Percentiles rank a stretch among this genome's conserved stretches.
These are phyloP conservation scores for Sinohyriopsis cumingii DNA, from an alignment of 2,888 invertebrate species.

Conservation along the genomic window DNA sequence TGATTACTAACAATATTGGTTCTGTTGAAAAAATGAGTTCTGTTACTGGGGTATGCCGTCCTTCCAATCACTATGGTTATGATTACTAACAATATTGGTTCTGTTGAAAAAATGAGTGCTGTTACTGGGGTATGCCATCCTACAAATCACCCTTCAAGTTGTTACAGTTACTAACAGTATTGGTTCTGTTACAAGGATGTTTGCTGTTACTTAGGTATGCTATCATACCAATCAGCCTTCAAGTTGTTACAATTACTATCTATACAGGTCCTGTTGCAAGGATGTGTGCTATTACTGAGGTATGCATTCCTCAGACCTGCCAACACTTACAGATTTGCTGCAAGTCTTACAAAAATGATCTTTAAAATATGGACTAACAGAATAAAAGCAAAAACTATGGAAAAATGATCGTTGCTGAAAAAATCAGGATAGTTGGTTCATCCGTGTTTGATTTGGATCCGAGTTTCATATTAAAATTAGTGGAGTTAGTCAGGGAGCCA, in stretches of 20 bases:
- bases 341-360: too few species aligned
- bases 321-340: too few species aligned
- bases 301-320: conserved; percentile 24
- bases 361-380: too few species aligned
- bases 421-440: too few species aligned
- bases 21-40: conserved; percentile 98
- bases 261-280: conserved; percentile 98
- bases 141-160: conserved; percentile 82
- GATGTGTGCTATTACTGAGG: conserved; percentile 94
- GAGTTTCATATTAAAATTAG: too few species aligned
- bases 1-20: conserved; percentile 98
- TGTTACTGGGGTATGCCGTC: conserved; percentile 80
- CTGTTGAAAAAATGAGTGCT: conserved; percentile 96
- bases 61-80: conserved; percentile 85
- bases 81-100: conserved; percentile 98
- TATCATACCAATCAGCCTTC: too few species aligned
- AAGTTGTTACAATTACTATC: conserved; percentile 98
- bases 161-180: conserved; percentile 99
- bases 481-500: too few species aligned
- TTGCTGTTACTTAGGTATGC: conserved; percentile 87
- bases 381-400: too few species aligned
- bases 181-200: conserved; percentile 96
- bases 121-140: conserved; percentile 80
- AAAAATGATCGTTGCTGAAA: too few species aligned
- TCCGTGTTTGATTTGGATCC: too few species aligned